Percentiles rank a stretch among this genome's conserved stretches.
Conservation (phyloP, 1,140 invertebrate genomes). For the Phymastichus coffea region DNA sequence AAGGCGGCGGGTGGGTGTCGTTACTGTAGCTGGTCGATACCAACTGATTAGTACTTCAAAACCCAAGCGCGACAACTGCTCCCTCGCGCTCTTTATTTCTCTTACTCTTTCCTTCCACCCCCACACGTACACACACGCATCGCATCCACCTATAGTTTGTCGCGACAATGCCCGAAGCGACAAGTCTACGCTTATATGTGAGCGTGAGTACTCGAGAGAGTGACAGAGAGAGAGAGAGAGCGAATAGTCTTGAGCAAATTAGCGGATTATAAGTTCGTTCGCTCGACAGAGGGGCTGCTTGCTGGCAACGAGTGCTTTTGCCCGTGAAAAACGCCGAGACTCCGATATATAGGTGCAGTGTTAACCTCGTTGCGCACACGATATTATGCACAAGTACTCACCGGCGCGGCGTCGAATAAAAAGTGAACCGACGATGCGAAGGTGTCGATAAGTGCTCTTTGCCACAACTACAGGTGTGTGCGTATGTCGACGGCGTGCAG, state of each 20-base stretch:
- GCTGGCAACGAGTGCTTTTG: constrained; percentile 6
- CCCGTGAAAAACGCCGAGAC: constrained; percentile 4
- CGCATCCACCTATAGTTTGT: no score
- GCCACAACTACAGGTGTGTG: no score
- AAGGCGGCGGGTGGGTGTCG: constrained; percentile 26
- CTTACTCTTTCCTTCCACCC: not conserved
- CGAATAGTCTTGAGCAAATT: constrained; percentile 46
- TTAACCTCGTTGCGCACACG: not conserved
- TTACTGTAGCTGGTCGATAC: constrained; percentile 13
- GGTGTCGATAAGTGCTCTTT: constrained; percentile 9
- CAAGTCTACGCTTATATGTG: constrained; percentile 36
- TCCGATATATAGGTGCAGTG: not conserved
- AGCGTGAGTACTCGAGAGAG: constrained; percentile 41
- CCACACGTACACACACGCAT: not conserved
- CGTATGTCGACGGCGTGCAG: not conserved
- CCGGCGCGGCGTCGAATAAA: not conserved
- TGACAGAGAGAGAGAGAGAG: constrained; percentile 19
- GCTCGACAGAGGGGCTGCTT: not conserved
- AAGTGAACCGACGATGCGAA: not conserved
- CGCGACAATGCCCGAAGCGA: not conserved
- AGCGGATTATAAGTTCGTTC: constrained; percentile 48
- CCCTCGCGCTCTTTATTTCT: constrained; percentile 6
- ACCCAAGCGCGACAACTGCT: constrained; percentile 23
- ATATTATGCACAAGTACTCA: not conserved
- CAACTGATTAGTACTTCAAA: constrained; percentile 55